Evolutionary conservation across 1,140 invertebrate species (phyloP), one percentile per base, ranked within the genome.

Genomic region (Muscidifurax raptorellus): DNA sequence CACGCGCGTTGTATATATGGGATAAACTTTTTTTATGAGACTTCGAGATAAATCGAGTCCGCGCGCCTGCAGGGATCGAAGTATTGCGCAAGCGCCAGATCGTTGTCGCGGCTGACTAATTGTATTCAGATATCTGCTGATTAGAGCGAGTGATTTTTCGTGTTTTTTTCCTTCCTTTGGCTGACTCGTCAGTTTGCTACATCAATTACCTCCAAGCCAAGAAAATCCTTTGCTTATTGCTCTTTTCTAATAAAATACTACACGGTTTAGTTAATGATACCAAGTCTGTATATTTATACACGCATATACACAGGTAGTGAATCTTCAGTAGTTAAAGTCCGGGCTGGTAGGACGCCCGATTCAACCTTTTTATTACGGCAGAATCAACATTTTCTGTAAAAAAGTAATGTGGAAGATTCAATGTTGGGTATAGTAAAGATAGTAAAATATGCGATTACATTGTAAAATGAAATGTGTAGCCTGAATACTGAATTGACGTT

Each of bases 1-100:
- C n/a, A 22, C n/a, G n/a, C 6, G 18, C 18, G 18, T 7, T 22
- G 6, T 59, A 7, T 59, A 12, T 59, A 47, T 3, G 15, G 13
- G 44, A 47, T 28, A 1, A 12, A 27, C n/a, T 4, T 27, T 44
- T 67, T 80, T 30, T 25, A 27, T 0, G 22, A n/a, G 6, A 10
- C 64, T 83, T 52, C 44, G 28, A 79, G 83, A 84, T 84, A 80
- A 74, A 59, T 40, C 1, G n/a, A 47, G 28, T 44, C 18, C 52
- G 52, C 5, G 52, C 67, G 22, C 67, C 76, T n/a, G 52, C 36
- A 10, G 30, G 28, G 44, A n/a, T n/a, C n/a, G n/a, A 84, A 84
- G 78, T 64, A 40, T 79, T 84, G 44, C 52, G 47, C 36, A 79
- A 84, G 79, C 47, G 47, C 67, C 13, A 74, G 76, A 72, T 83